Evolutionary conservation across 2,888 invertebrate genomes (phyloP).

Genomic region (Holacanthella duospinosa): DNA sequence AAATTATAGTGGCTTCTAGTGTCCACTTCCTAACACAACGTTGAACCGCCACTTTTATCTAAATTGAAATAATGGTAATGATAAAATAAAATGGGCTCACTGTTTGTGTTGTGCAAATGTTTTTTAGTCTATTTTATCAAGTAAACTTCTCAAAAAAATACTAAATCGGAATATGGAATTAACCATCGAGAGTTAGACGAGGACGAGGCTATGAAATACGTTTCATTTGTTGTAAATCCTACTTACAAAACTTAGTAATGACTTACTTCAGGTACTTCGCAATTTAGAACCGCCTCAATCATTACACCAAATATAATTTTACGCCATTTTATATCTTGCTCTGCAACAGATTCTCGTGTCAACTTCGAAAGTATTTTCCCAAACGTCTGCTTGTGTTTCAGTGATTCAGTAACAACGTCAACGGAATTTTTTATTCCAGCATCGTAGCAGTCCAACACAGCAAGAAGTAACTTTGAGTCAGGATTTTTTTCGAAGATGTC

Average conservation of each 20-base stretch:
- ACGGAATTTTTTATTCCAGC: constrained; percentile 18
- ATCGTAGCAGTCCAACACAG: constrained; percentile 29
- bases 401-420: constrained; percentile 18
- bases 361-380: constrained; percentile 25
- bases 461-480: constrained; percentile 20
- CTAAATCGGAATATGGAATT: no score
- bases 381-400: constrained; percentile 19
- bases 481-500: constrained; percentile 19
- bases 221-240: neutral
- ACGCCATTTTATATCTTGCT: constrained; percentile 11
- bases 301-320: constrained; percentile 25
- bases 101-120: neutral
- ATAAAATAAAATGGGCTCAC: neutral
- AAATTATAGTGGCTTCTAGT: constrained; percentile 52
- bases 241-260: neutral
- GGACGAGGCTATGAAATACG: no score
- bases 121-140: no score
- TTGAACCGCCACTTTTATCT: constrained; percentile 35
- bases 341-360: constrained; percentile 18
- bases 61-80: constrained; percentile 8
- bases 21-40: constrained; percentile 36
- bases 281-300: constrained; percentile 24
- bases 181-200: no score
- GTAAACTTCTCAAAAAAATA: no score
- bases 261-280: constrained; percentile 33